Percentiles rank a stretch among this genome's conserved stretches.
These are phyloP conservation scores for Drosophila ohnishii DNA, from an alignment of 1,140 invertebrate genomes.

Conservation along the genomic window DNA sequence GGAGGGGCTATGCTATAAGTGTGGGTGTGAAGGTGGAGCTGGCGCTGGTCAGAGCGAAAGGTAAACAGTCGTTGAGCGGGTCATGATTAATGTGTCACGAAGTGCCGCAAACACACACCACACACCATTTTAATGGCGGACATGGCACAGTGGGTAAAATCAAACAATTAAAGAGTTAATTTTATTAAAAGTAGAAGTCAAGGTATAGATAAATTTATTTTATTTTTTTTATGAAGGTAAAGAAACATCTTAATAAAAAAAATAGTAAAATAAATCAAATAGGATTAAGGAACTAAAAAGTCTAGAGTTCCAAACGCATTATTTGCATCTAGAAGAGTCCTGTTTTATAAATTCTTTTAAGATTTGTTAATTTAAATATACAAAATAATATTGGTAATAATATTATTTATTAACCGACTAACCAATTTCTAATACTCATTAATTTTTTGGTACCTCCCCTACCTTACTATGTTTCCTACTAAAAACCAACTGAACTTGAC, in stretches of 20 bases:
- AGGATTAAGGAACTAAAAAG: not conserved
- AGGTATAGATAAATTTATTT: not conserved
- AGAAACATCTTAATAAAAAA: too few relatives aligned
- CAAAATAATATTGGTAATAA: not conserved
- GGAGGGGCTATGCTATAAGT: not conserved
- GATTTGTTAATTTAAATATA: not conserved
- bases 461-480: not conserved
- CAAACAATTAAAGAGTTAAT: not conserved
- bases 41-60: constrained; percentile 41
- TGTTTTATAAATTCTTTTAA: not conserved
- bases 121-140: constrained; percentile 27
- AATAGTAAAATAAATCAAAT: not conserved
- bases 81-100: constrained; percentile 81
- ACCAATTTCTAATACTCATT: not conserved
- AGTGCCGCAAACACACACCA: constrained; percentile 43
- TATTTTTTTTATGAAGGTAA: not conserved
- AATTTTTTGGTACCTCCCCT: not conserved
- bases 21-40: constrained; percentile 8
- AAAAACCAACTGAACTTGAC: constrained; percentile 10
- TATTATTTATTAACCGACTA: not conserved
- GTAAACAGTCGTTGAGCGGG: constrained; percentile 77
- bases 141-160: constrained; percentile 54
- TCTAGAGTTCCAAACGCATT: not conserved
- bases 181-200: not conserved
- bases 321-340: too few relatives aligned